These are phyloP conservation scores for Psammodynastes pulverulentus DNA, from an alignment of 2,113 vertebrate species.

Conservation along the genomic window DNA sequence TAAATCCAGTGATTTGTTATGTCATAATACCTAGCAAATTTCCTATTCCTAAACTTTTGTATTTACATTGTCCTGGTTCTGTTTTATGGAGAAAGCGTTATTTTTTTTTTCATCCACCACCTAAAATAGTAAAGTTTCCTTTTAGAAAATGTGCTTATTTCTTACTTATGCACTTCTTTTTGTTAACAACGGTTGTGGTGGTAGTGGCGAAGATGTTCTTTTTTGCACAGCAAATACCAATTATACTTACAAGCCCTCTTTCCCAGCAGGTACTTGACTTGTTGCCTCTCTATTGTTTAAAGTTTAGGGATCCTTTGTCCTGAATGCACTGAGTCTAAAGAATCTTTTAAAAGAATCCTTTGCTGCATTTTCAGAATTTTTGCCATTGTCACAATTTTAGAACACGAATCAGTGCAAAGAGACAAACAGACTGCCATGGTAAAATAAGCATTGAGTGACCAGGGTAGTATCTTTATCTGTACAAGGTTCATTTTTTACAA, in stretches of 20 bases:
- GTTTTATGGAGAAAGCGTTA: conserved; percentile 40
- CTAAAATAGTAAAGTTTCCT: conserved; percentile 44
- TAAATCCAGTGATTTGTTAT: background rate
- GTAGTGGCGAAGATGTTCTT: background rate
- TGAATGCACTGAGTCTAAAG: conserved; percentile 16
- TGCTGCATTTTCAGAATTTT: conserved; percentile 17
- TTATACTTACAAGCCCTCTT: conserved; percentile 21
- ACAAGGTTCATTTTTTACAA: background rate
- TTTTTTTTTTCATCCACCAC: conserved; percentile 39
- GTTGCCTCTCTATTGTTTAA: conserved; percentile 4
- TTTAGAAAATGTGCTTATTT: conserved; percentile 24
- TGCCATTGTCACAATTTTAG: background rate
- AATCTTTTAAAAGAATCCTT: conserved; percentile 16
- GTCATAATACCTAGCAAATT: conserved; percentile 2
- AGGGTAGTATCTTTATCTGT: background rate
- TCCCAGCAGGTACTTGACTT: background rate
- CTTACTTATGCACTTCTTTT: conserved; percentile 35
- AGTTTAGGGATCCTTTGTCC: conserved; percentile 4
- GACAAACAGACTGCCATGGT: background rate
- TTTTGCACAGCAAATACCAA: conserved; percentile 17
- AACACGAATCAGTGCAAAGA: background rate
- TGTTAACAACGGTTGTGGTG: background rate
- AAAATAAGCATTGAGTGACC: background rate
- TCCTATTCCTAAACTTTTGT: conserved; percentile 12
- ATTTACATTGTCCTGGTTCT: conserved; percentile 36